These are phyloP conservation scores for Orchesella flavescens DNA, from an alignment of 2,888 invertebrate species.

Conservation along the genomic window DNA sequence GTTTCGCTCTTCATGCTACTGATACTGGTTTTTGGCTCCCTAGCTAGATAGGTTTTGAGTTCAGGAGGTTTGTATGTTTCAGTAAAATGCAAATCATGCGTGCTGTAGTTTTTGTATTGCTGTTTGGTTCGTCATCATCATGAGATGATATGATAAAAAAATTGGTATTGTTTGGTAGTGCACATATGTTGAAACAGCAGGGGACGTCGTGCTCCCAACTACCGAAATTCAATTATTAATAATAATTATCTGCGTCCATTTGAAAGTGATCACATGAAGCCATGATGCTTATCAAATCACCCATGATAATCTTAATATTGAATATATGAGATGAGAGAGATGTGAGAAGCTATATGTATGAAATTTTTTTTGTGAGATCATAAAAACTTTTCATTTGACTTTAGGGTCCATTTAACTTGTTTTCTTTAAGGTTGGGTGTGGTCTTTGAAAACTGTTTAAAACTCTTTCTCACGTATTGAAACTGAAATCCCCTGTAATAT, in stretches of 20 bases:
- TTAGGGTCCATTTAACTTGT: too few species aligned
- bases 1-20: neutral
- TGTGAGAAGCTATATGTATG: too few species aligned
- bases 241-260: neutral
- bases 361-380: too few species aligned
- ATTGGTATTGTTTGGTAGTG: neutral
- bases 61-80: slow-evolving; percentile 60
- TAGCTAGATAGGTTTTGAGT: slow-evolving; percentile 48
- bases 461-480: too few species aligned
- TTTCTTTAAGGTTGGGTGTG: too few species aligned
- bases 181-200: slow-evolving; percentile 11
- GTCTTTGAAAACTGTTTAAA: too few species aligned
- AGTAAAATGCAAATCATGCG: slow-evolving; percentile 55
- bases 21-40: slow-evolving; percentile 41
- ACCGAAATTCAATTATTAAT: slow-evolving; percentile 46
- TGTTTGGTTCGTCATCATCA: neutral
- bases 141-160: neutral
- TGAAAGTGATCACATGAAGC: slow-evolving; percentile 11
- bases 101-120: slow-evolving; percentile 13
- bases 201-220: neutral
- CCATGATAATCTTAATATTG: neutral
- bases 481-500: too few species aligned
- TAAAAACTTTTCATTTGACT: neutral
- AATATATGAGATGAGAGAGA: neutral
- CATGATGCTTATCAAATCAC: neutral